Evolutionary conservation across 1,140 invertebrate species (phyloP), one percentile per base, ranked within the genome.

Genomic region (Glossosoma conforme): DNA sequence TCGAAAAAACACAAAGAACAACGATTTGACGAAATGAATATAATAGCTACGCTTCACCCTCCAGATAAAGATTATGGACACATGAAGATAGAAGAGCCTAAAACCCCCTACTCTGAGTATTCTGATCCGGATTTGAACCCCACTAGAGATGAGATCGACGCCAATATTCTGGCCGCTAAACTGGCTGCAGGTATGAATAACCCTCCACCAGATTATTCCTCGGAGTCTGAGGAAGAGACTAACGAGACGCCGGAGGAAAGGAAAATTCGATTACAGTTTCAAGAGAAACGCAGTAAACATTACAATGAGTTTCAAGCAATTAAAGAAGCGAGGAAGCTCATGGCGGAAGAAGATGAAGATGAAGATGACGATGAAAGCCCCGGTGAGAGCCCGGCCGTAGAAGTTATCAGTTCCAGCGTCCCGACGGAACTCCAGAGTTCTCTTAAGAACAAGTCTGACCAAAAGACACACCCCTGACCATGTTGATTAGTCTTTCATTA

Each of bases 1-100:
- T 66, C 65, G 63, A 84, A 79, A 69, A 80, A 81, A 62, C 74
- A 72, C 52, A 90, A 87, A 74, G 85, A 84, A 68, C 93, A 91
- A 69, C 91, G 94, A 79, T 98, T 94, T 80, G 97, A 99, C 77
- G 96, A 99, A 78, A 94, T 98, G 85, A 99, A 99, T 74, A 98
- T 99, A 54, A 79, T 98, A 60, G 93, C 94, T 48, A 99, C 97
- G 3, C 83, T 95, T 63, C 97, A 99, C 80, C 97, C 97, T 30
- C 74, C 89, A 20, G 94, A 95, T 66, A 99, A 99, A 76, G 96
- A 98, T 75, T 99, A 99, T 75, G 97, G 97, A 8, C 93, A 97
- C 65, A 99, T 99, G 93, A 99, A 99, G 78, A 95, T 98, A 46
- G 93, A 97, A 62, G 96, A 98, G 71, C 93, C 95, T 25, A 93